phyloP scores from a whole-genome alignment of 1,140 invertebrate genomes.

The Phocides pigmalion region DNA sequence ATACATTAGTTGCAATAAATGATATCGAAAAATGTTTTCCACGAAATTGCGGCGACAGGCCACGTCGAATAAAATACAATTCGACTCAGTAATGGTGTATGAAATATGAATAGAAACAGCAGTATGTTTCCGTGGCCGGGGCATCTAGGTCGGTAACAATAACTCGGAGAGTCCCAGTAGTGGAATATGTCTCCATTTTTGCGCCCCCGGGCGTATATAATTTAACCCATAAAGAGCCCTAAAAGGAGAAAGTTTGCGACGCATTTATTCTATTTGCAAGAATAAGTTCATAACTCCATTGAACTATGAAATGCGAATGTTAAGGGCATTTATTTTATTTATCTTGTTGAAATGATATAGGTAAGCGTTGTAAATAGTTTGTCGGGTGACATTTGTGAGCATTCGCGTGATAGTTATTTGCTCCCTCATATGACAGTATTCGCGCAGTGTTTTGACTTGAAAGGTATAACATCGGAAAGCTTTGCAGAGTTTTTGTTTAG shows the following conservation, averaged over 20 bases:
- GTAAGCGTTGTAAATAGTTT: background rate
- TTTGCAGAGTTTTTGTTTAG: too few relatives aligned
- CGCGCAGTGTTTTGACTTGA: too few relatives aligned
- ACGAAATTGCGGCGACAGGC: slow-evolving; percentile 4
- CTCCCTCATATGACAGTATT: too few relatives aligned
- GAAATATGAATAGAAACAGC: slow-evolving; percentile 65
- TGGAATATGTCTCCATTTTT: slow-evolving; percentile 77
- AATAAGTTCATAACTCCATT: slow-evolving; percentile 58
- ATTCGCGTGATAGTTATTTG: background rate
- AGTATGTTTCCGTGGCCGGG: slow-evolving; percentile 46
- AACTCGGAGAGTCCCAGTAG: slow-evolving; percentile 66
- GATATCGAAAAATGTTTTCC: slow-evolving; percentile 4
- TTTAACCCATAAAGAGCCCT: slow-evolving; percentile 75
- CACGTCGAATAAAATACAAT: slow-evolving; percentile 57
- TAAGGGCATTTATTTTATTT: slow-evolving; percentile 6
- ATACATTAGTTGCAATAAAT: background rate
- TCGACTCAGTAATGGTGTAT: slow-evolving; percentile 58
- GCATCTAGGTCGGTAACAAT: slow-evolving; percentile 62
- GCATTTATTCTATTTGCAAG: slow-evolving; percentile 72
- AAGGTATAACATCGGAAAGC: too few relatives aligned
- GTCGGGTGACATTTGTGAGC: background rate
- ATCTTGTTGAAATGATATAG: background rate
- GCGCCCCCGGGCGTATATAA: slow-evolving; percentile 69
- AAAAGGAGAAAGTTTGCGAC: slow-evolving; percentile 69
- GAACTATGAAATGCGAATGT: slow-evolving; percentile 34